phyloP scores from a whole-genome alignment of 2,888 invertebrate species.

The Xestoiulus laeticollis region DNA sequence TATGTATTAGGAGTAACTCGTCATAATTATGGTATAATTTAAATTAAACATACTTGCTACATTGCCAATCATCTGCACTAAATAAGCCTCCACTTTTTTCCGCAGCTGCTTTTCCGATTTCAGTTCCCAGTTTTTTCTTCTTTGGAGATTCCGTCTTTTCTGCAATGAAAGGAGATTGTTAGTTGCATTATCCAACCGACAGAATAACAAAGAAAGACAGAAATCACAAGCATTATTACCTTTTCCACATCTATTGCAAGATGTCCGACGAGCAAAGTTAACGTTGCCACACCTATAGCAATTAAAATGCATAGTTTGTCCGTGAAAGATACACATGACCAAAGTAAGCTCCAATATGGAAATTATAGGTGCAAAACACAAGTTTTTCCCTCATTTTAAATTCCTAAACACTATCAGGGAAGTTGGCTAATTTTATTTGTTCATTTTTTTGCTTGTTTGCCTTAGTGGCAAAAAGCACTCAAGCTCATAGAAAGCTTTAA shows the following conservation, averaged over 20 bases:
- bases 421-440: too few species aligned
- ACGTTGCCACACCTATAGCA: slow-evolving; percentile 71
- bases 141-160: slow-evolving; percentile 67
- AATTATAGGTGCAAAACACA: background rate
- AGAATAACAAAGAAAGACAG: background rate
- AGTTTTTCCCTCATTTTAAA: background rate
- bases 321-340: background rate
- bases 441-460: too few species aligned
- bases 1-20: background rate
- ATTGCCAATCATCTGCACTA: slow-evolving; percentile 99
- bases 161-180: slow-evolving; percentile 57
- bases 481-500: too few species aligned
- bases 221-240: slow-evolving; percentile 62
- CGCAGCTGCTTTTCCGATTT: slow-evolving; percentile 97
- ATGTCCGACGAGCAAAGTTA: slow-evolving; percentile 88
- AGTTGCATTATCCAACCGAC: background rate
- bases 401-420: too few species aligned
- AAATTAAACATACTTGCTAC: slow-evolving; percentile 74
- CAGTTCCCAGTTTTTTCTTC: slow-evolving; percentile 89
- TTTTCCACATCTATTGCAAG: slow-evolving; percentile 93
- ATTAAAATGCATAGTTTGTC: background rate
- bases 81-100: slow-evolving; percentile 96
- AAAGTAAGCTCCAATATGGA: background rate
- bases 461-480: too few species aligned
- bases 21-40: too few species aligned